These are phyloP conservation scores for Lepidurus apus DNA, from an alignment of 1,140 invertebrate genomes.

Conservation along the genomic window DNA sequence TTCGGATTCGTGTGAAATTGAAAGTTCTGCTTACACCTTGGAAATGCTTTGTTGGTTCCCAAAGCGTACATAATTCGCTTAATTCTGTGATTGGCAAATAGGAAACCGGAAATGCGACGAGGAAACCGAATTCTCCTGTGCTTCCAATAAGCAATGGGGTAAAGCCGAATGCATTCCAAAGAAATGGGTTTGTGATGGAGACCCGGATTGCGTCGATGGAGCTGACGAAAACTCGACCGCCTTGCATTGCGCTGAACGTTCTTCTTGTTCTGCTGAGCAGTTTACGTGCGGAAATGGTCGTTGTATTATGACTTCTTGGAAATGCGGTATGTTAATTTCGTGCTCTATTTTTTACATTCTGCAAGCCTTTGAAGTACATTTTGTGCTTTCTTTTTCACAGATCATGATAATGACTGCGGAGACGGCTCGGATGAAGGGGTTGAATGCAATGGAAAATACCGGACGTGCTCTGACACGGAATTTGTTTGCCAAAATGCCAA, in stretches of 20 bases:
- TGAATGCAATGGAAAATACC: slow-evolving; percentile 76
- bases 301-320: slow-evolving; percentile 67
- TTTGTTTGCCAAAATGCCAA: slow-evolving; percentile 94
- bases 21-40: slow-evolving; percentile 46
- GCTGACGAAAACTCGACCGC: slow-evolving; percentile 88
- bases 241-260: slow-evolving; percentile 69
- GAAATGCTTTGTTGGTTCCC: neutral
- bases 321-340: slow-evolving; percentile 36
- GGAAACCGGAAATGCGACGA: slow-evolving; percentile 78
- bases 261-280: slow-evolving; percentile 71
- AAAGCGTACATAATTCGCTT: slow-evolving; percentile 21
- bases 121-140: slow-evolving; percentile 85
- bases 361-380: slow-evolving; percentile 28
- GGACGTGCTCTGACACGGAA: slow-evolving; percentile 65
- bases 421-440: slow-evolving; percentile 90
- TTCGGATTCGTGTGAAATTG: too few relatives aligned
- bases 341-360: slow-evolving; percentile 18
- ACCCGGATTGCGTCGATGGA: slow-evolving; percentile 91
- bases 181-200: slow-evolving; percentile 92
- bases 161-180: slow-evolving; percentile 86
- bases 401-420: slow-evolving; percentile 83
- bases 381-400: slow-evolving; percentile 61
- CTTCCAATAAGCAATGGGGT: slow-evolving; percentile 82
- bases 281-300: slow-evolving; percentile 85
- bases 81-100: slow-evolving; percentile 49